Base-by-base conservation (phyloP, 2,888 invertebrate genomes). In the Hemicrepidius hirtus region DNA sequence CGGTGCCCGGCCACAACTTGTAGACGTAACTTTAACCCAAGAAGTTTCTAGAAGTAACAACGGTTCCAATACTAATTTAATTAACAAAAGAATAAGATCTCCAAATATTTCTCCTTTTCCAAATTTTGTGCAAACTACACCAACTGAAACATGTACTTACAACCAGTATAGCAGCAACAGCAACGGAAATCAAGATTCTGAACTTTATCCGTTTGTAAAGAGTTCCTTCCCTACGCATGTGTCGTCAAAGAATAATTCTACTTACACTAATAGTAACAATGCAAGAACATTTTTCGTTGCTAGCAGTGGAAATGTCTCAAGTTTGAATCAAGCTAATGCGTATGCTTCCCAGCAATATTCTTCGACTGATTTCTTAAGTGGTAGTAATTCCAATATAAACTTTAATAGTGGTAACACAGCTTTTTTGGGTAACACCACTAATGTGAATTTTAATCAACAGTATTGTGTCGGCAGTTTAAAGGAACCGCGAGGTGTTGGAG, bases 201-300 rank as follows among this genome's bases (percentile, higher is more conserved):
- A 21, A 21, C 1, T 10, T 9, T 12, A 49, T 5, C 1, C 49
- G 12, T 49, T 49, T 49, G 2, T 12, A 21, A 49, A 53, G 13
- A 24, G n/a, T 28, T 28, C 28, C 7, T 9, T 12, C 12, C n/a
- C 28, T 13, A n/a, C 53, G 9, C 13, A 44, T 16, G 40, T 41
- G 18, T 18, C 20, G 10, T 21, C 20, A 10, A 49, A 49, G 12
- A 49, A 21, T 21, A 49, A 21, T 49, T 12, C 20, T 3, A 5
- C 21, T 9, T 20, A 28, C 12, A 28, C 13, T 13, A 53, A 28
- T 13, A 28, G 28, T 5, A 24, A 7, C 13, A 50, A 13, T 13
- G n/a, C 13, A 6, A 28, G 21, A 53, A 13, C 53, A n/a, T 53
- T 28, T 57, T n/a, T 37, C 13, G 12, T 7, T 57, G 57, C 55